A percentile compares a stretch with the other conserved stretches of the same genome.
Conservation (phyloP, 1,140 invertebrate species). For the Scylla paramamosain region DNA sequence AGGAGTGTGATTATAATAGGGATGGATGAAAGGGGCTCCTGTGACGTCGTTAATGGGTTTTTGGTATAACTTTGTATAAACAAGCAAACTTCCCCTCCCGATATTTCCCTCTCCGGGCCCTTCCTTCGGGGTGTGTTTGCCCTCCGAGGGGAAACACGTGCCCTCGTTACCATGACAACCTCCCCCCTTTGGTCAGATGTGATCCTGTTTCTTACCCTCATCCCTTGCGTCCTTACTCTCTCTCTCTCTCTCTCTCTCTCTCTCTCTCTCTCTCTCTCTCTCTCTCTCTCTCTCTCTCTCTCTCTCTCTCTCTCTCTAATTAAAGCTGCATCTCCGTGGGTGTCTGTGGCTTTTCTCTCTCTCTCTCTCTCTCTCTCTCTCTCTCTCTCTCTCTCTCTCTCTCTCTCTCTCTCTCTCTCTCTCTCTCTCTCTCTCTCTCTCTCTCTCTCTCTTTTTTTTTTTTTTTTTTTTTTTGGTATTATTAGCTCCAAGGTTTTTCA, state of each 20-base stretch:
- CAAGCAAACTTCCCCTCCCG: neutral
- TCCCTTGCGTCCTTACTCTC: neutral
- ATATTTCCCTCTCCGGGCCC: neutral
- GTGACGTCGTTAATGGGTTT: too few relatives aligned
- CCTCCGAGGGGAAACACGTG: too few relatives aligned
- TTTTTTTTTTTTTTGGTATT: neutral
- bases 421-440: neutral
- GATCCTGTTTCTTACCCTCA: neutral
- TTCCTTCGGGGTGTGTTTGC: neutral
- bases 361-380: too few relatives aligned
- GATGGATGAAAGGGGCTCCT: neutral
- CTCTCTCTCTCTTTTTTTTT: neutral
- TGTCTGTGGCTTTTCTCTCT: too few relatives aligned
- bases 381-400: too few relatives aligned
- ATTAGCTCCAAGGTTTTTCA: neutral
- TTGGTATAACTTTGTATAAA: neutral
- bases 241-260: too few relatives aligned
- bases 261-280: too few relatives aligned
- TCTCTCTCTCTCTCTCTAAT: too few relatives aligned
- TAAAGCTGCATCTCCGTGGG: too few relatives aligned
- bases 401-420: too few relatives aligned
- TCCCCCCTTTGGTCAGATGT: neutral
- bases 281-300: too few relatives aligned
- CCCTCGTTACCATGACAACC: constrained; percentile 15
- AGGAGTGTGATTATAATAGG: neutral